Evolutionary conservation across 2,797 vertebrate species (phyloP), one percentile per base, ranked within the genome.

Genomic region (Catamblyrhynchus diadema): DNA sequence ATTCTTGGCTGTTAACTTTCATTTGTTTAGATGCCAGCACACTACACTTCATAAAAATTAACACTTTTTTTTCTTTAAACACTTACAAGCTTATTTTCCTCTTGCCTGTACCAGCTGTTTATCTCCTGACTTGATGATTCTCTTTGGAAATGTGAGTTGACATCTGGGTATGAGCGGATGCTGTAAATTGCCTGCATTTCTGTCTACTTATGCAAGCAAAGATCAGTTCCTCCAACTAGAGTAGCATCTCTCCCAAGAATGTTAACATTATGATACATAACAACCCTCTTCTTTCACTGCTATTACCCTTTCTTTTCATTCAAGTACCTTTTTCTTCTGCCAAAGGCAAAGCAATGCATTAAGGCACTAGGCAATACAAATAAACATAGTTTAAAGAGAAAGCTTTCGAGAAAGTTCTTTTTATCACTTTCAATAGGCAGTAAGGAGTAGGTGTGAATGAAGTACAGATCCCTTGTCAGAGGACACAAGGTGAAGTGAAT

Each of bases 121-220:
- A 93, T 92, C 87, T 96, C 93, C 93, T 91, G 94, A 93, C 82
- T 96, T 94, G 93, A 97, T 94, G 95, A 96, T 96, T 94, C 93
- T 97, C 77, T 90, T 93, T 62, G 82, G 96, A 96, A 94, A 94
- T 94, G 80, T 53, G 89, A 97, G 77, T 72, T 96, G 95, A 94
- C 95, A 96, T 96, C 94, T 94, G 95, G 94, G 79, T 90, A 91
- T 47, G 60, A 92, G 61, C 54, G 81, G 95, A 96, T 95, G 91
- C 95, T 91, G 87, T 93, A 96, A 96, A 96, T 89, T 96, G 95
- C 93, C 73, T 93, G 92, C 82, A 78, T 91, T 95, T 96, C 84
- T 94, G 92, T 91, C 91, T 97, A 91, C 91, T 97, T 96, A 96
- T 81, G 94, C 93, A 93, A 94, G 95, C 93, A 86, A 88, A 91